Base-by-base conservation (phyloP, 2,113 vertebrate species). In the Pomatostomus ruficeps region DNA sequence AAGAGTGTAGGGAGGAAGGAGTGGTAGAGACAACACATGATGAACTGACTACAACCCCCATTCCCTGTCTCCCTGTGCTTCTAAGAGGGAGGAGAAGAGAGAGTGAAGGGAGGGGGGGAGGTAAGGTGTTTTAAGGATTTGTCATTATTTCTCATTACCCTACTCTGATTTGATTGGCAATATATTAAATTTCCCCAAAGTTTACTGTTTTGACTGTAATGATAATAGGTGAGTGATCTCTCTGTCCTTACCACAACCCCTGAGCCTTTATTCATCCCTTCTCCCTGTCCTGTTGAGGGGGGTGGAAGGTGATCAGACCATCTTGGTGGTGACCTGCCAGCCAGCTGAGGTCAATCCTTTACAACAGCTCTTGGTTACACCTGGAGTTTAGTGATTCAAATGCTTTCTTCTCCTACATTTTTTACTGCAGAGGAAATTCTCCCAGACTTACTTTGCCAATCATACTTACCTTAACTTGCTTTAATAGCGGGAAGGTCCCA, bases 261-360 rank as follows among this genome's bases (percentile, higher is more conserved):
- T 0, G 2, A 42, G 15, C 35, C 76, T 87, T 84, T 14, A n/a
- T n/a, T 23, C 5, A 0, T 5, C 14, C 3, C 4, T 49, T 38
- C 40, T 57, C 31, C 54, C 54, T 16, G 5, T 7, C 24, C 36
- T 15, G 1, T 4, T 33, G 17, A 49, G 4, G 24, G 19, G 4
- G 13, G 4, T 1, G 1, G 13, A 43, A 49, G 22, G 11, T 0
- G 6, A 1, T 0, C 29, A 19, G 7, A 31, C 8, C 2, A 1
- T 17, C 42, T 28, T 8, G 21, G 26, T 6, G 35, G 33, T 29
- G 7, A 45, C 15, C 33, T 15, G 40, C 18, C 54, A 51, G 29
- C 59, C 26, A 55, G 17, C 35, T 5, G 1, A 52, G 11, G 29
- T 16, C 55, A 78, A 43, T 14, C 16, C 71, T 29, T 9, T 24